Conservation (phyloP, 2,113 vertebrate genomes). For the Isichthys henryi region DNA sequence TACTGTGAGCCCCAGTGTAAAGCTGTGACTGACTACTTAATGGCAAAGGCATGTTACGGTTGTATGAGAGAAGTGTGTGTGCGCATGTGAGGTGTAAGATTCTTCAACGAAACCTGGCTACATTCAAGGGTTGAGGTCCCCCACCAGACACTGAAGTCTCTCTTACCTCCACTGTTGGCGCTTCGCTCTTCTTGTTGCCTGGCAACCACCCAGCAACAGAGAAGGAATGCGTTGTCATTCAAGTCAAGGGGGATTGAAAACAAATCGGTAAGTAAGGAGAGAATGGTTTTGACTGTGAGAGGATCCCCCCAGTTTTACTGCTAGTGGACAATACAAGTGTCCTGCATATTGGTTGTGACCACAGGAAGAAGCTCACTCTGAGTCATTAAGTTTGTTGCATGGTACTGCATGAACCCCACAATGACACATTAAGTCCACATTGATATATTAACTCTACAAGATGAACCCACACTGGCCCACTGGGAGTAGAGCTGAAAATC, state of each 20-base stretch:
- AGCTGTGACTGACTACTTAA: neutral
- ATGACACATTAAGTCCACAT: neutral
- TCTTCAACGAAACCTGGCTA: neutral
- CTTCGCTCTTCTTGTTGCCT: constrained; percentile 62
- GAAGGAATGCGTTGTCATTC: constrained; percentile 75
- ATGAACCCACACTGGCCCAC: neutral
- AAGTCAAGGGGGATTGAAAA: constrained; percentile 41
- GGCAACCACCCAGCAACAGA: constrained; percentile 67
- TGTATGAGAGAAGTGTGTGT: neutral
- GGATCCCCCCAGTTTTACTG: constrained; percentile 52
- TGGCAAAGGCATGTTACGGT: neutral
- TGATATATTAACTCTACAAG: neutral
- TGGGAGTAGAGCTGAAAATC: neutral
- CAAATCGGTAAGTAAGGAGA: constrained; percentile 58
- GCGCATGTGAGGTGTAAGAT: neutral
- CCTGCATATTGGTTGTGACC: neutral
- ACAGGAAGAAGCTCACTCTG: constrained; percentile 1
- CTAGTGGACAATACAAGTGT: constrained; percentile 20
- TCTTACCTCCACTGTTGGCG: constrained; percentile 41
- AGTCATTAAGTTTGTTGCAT: neutral
- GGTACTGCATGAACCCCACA: neutral
- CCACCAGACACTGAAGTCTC: constrained; percentile 9
- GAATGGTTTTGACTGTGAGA: constrained; percentile 24
- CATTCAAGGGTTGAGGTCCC: constrained; percentile 2
- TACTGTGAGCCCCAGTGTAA: neutral